Percentiles rank a stretch among this genome's conserved stretches.
These are phyloP conservation scores for Oplegnathus fasciatus DNA, from an alignment of 2,113 vertebrate genomes.

Conservation along the genomic window DNA sequence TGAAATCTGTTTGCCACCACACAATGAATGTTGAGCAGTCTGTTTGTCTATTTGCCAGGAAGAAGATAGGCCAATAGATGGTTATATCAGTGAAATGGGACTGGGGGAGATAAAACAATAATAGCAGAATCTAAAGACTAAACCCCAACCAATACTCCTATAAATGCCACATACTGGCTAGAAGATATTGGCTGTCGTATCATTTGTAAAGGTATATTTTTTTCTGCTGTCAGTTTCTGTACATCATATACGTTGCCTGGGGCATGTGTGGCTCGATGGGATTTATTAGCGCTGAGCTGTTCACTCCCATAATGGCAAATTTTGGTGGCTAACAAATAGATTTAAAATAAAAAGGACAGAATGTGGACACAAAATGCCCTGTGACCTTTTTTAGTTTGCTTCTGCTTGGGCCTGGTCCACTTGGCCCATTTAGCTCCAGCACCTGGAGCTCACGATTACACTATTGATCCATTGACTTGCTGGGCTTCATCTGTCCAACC, in stretches of 20 bases:
- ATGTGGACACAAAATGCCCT: conserved; percentile 41
- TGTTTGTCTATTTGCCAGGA: conserved; percentile 70
- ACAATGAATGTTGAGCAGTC: conserved; percentile 71
- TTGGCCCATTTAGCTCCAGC: conserved; percentile 70
- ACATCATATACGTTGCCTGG: conserved; percentile 47
- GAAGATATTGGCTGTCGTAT: conserved; percentile 59
- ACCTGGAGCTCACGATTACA: conserved; percentile 81
- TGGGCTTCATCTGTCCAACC: conserved; percentile 80
- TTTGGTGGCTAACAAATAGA: conserved; percentile 45
- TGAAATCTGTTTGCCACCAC: conserved; percentile 70
- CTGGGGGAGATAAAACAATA: conserved; percentile 67
- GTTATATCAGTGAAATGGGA: conserved; percentile 68
- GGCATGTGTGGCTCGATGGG: conserved; percentile 36
- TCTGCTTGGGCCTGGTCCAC: conserved; percentile 51
- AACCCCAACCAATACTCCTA: conserved; percentile 43
- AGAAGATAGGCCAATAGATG: conserved; percentile 70
- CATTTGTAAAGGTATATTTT: conserved; percentile 56
- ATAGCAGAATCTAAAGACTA: conserved; percentile 56
- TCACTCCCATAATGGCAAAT: conserved; percentile 43
- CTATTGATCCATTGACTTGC: conserved; percentile 82
- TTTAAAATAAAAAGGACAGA: conserved; percentile 42
- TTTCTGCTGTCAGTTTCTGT: conserved; percentile 61
- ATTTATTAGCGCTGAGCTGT: conserved; percentile 50
- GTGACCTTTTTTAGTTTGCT: conserved; percentile 59
- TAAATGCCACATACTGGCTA: conserved; percentile 46